phyloP scores from a whole-genome alignment of 2,797 vertebrate genomes.

The Notolabrus celidotus region DNA sequence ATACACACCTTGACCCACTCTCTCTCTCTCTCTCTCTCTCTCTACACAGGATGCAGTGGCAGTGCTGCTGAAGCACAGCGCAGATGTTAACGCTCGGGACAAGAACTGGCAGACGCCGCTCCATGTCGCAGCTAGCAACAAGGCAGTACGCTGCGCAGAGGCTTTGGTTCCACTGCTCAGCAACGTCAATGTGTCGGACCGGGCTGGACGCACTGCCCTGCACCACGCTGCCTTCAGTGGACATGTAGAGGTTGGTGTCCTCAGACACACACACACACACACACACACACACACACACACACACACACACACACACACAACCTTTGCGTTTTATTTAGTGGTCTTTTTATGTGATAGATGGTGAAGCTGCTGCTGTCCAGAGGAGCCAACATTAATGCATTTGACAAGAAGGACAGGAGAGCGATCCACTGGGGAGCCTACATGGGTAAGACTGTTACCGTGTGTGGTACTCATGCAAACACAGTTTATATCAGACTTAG shows the following conservation, averaged over 20 bases:
- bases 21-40: neutral
- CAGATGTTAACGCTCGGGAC: conserved; percentile 96
- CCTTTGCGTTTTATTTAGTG: neutral
- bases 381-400: conserved; percentile 98
- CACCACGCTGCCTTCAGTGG: conserved; percentile 97
- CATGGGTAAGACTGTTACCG: conserved; percentile 89
- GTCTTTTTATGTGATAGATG: conserved; percentile 85
- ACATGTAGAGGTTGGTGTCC: conserved; percentile 89
- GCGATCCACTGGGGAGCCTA: conserved; percentile 98
- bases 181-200: conserved; percentile 95
- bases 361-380: conserved; percentile 95
- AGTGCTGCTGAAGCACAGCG: conserved; percentile 95
- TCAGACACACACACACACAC: neutral
- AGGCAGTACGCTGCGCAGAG: conserved; percentile 95
- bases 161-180: conserved; percentile 93
- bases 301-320: too few relatives aligned
- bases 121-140: conserved; percentile 95
- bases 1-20: conserved; percentile 21
- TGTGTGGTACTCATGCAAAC: neutral
- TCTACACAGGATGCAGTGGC: conserved; percentile 90
- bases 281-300: neutral
- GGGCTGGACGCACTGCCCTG: conserved; percentile 93
- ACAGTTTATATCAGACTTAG: neutral
- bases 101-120: conserved; percentile 99
- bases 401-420: conserved; percentile 97